These are phyloP conservation scores for Danaus chrysippus DNA, from an alignment of 2,888 invertebrate species.

Conservation along the genomic window DNA sequence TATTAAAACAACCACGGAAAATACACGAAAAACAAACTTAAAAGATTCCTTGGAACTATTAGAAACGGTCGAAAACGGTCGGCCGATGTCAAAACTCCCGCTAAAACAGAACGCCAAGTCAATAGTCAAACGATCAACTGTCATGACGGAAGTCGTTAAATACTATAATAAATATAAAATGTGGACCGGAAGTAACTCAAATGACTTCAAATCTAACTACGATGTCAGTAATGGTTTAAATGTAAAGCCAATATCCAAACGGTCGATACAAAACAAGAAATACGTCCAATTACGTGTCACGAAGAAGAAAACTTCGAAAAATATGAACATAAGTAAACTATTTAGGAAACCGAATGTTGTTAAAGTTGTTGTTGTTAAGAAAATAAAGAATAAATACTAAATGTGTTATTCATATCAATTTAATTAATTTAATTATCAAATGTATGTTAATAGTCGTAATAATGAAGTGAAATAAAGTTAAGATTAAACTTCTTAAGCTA, in stretches of 20 bases:
- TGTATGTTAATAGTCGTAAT: no score
- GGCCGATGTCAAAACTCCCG: conserved; percentile 28
- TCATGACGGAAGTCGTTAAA: conserved; percentile 45
- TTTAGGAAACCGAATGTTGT: no score
- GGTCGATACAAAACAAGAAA: conserved; percentile 16
- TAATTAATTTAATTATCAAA: no score
- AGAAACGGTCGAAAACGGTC: conserved; percentile 31
- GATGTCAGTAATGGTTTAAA: conserved; percentile 45
- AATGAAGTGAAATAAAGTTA: no score
- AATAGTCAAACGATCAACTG: conserved; percentile 46
- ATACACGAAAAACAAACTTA: conserved; percentile 5
- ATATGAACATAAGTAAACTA: no score
- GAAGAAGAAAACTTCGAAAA: no score
- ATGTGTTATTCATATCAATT: no score
- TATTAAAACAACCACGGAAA: conserved; percentile 11
- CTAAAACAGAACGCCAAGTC: conserved; percentile 33
- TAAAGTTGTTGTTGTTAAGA: no score
- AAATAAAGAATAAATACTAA: no score
- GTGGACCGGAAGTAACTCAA: conserved; percentile 45
- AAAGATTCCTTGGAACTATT: conserved; percentile 25
- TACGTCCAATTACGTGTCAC: background rate
- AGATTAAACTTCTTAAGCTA: no score
- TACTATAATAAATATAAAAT: conserved; percentile 61
- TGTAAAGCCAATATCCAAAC: conserved; percentile 21
- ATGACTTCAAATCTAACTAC: conserved; percentile 27